phyloP scores from a whole-genome alignment of 2,797 vertebrate genomes.

The Natrix natrix region DNA sequence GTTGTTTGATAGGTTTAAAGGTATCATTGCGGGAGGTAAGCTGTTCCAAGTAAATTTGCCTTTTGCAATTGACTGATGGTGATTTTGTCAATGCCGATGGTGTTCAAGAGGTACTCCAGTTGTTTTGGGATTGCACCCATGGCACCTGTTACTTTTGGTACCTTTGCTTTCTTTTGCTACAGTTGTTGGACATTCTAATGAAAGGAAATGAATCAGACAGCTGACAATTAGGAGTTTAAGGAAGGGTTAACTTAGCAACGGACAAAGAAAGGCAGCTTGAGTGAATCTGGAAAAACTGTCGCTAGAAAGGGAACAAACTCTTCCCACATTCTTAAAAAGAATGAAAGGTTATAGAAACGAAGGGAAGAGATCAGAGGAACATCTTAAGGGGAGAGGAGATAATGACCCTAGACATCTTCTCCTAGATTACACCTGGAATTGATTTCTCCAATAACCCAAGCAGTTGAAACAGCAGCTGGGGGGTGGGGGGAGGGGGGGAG shows the following conservation, averaged over 20 bases:
- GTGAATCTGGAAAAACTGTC: neutral
- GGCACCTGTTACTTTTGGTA: neutral
- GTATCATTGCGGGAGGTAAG: neutral
- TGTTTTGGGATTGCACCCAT: neutral
- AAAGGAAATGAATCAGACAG: neutral
- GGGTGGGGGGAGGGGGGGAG: fast-evolving
- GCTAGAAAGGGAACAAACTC: neutral
- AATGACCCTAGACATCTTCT: neutral
- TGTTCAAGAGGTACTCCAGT: neutral
- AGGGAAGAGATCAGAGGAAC: neutral
- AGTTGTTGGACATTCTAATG: neutral
- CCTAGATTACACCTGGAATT: neutral
- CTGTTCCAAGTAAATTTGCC: neutral
- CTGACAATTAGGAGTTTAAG: neutral
- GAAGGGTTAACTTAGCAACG: neutral
- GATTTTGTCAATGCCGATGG: neutral
- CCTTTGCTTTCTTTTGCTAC: neutral
- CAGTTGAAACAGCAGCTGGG: neutral
- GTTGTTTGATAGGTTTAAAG: neutral
- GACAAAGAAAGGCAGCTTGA: neutral
- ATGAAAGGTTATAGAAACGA: neutral
- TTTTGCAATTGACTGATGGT: neutral
- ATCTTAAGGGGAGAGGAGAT: neutral
- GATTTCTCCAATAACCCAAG: neutral
- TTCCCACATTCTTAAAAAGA: neutral